Evolutionary conservation across 2,888 invertebrate genomes (phyloP), one percentile per base, ranked within the genome.

Genomic region (Chouioia cunea): DNA sequence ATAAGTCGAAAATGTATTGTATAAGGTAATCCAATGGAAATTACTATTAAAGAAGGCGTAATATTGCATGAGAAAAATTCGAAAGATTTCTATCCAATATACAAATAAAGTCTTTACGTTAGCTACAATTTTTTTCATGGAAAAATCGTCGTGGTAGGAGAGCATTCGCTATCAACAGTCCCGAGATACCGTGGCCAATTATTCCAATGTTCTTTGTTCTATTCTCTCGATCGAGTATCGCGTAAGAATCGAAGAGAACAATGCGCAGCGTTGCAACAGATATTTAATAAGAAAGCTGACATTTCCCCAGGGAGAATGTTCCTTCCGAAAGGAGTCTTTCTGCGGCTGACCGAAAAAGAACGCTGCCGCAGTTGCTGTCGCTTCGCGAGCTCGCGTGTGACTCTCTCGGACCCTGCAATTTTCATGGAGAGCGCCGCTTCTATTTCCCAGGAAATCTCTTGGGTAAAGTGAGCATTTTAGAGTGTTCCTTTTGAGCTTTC

Each of bases 261-360:
- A 65, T 20, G 57, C 18, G 48, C 23, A 22, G 16, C 20, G 23
- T 73, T 70, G 66, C 50, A 65, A 59, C 69, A 57, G 73, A 78
- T 77, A 78, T 78, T 78, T 77, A 77, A 78, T 78, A 76, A 78
- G 77, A 78, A 78, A 77, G 75, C 76, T 78, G 74, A 78, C 77
- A 75, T 77, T 76, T 78, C 76, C 75, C 22, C 57, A 52, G 74
- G 67, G 65, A 65, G 58, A 56, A 65, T 71, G 65, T 70, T 50
- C 59, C 53, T 57, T 46, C 44, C 47, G 27, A 54, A 27, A 54
- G 27, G 54, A 18, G 22, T 23, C 23, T 54, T 23, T 54, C 54
- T 43, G 63, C 63, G 44, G 63, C 53, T 63, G 63, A 46, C 63
- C 52, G 63, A 44, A 63, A 44, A 53, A 23, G 43, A 22, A 12